Base-by-base conservation (phyloP, 2,113 vertebrate species). In the Columbina picui region DNA sequence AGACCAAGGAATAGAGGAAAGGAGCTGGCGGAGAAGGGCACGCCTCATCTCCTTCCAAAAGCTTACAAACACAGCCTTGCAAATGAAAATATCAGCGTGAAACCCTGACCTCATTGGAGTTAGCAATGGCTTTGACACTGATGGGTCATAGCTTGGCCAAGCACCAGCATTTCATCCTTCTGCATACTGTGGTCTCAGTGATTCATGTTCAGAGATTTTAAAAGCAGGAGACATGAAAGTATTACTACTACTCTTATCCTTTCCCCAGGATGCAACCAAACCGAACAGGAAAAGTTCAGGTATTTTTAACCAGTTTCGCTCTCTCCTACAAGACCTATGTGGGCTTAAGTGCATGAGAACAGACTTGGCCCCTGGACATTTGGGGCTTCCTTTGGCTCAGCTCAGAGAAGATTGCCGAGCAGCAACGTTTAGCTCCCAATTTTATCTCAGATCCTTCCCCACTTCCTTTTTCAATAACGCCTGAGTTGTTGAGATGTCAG, bases 271-370 rank as follows among this genome's bases (percentile, higher is more conserved):
- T 49, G 25, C 56, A 73, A 63, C 21, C 13, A 47, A 79, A 36
- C 12, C 0, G 0, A 75, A 57, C 29, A 61, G 43, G 45, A 93
- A 77, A 67, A 53, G 26, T 78, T 67, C 52, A 45, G 52, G 52
- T 94, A 68, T 91, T 94, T 89, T 83, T 90, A 63, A 67, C 36
- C 21, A 65, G 38, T 7, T 53, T 61, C 11, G 63, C 36, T 52
- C 80, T 81, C 59, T 52, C n/a, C 50, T 67, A 32, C 41, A 89
- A 86, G 49, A 86, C 61, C 57, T 30, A 18, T 6, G 22, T n/a
- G 67, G 71, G 29, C 39, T 59, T 17, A 26, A 29, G 30, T 12
- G 49, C 41, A 36, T 2, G 16, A 91, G 84, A 78, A 77, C 49
- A 47, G 55, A 69, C 41, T 7, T 57, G 43, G 52, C 57, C 34